Base-by-base conservation (phyloP, 2,797 vertebrate species). In the Rallus crepitans region DNA sequence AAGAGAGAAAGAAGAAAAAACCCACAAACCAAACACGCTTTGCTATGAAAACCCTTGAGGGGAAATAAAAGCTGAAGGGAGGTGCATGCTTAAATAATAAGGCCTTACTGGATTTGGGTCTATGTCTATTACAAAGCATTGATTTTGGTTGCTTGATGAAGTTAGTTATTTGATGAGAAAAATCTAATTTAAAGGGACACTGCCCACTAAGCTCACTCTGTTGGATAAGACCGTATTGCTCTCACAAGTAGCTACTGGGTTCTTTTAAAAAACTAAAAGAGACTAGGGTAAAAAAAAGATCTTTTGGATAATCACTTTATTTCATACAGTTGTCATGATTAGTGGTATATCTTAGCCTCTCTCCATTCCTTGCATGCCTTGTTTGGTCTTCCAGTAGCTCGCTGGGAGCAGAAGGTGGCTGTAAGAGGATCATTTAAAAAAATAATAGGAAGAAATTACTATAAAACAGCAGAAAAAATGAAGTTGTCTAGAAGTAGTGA, bases 41-140 rank as follows among this genome's bases (percentile, higher is more conserved):
- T 87, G 50, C 80, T 92, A 17, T 73, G 82, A 94, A 96, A 97
- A 73, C 63, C 89, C 95, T 87, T 78, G 82, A 94, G 94, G 86
- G 90, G 40, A 91, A 60, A 96, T 73, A 94, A 95, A 96, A 95
- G 76, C 83, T 89, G 75, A 91, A 96, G 76, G 91, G 88, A 94
- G 76, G 82, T 60, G 31, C 90, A 63, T 79, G 90, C 89, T 87
- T 83, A 70, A 93, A 94, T 95, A 96, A 94, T 92, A 87, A 94
- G 63, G 50, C 45, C 75, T 90, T 94, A 90, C 96, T 96, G 72
- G 66, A 40, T 94, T 92, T 94, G 83, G 33, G 72, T 82, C 86
- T 11, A 0, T 88, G 79, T 92, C 82, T 94, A 91, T 92, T 89
- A 89, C 37, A 93, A 61, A 94, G 71, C 88, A 95, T 88, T 94